Conservation (phyloP, 2,888 invertebrate species). For the Sussaba pulchella region DNA sequence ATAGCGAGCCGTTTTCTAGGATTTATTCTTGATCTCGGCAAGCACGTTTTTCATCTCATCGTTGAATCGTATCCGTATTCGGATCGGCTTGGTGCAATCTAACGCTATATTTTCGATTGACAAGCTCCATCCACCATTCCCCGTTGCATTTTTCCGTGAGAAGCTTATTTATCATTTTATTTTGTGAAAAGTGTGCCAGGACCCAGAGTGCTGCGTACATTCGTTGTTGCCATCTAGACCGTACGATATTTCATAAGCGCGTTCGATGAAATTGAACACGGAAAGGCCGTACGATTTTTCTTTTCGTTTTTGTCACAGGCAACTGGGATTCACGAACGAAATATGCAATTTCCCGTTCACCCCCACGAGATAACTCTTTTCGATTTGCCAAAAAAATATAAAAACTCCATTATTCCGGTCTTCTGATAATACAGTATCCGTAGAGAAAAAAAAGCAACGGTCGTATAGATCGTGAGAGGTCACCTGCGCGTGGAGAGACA, state of each 20-base stretch:
- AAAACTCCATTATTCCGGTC: conserved; percentile 46
- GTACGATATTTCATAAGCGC: not conserved
- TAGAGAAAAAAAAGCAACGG: conserved; percentile 37
- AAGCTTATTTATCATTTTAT: conserved; percentile 36
- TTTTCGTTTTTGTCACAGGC: not conserved
- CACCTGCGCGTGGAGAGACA: conserved; percentile 16
- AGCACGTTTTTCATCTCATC: conserved; percentile 24
- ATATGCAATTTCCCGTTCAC: conserved; percentile 39
- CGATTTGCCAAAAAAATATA: conserved; percentile 31
- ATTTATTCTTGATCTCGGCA: conserved; percentile 54
- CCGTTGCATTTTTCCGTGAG: conserved; percentile 2
- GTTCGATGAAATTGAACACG: conserved; percentile 24
- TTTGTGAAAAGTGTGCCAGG: conserved; percentile 12
- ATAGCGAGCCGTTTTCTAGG: conserved; percentile 9
- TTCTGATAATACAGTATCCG: conserved; percentile 54
- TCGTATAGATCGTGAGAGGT: conserved; percentile 39
- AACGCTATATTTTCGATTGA: conserved; percentile 38
- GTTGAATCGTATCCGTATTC: conserved; percentile 32
- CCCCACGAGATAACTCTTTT: conserved; percentile 27
- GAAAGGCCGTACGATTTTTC: conserved; percentile 16
- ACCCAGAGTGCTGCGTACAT: not conserved
- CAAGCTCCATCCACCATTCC: conserved; percentile 10
- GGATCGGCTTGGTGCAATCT: conserved; percentile 33
- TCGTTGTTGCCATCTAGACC: not conserved
- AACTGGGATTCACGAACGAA: conserved; percentile 15